Conservation (phyloP, 92 coral and sea anemone species). For the Virgularia gustaviana region DNA sequence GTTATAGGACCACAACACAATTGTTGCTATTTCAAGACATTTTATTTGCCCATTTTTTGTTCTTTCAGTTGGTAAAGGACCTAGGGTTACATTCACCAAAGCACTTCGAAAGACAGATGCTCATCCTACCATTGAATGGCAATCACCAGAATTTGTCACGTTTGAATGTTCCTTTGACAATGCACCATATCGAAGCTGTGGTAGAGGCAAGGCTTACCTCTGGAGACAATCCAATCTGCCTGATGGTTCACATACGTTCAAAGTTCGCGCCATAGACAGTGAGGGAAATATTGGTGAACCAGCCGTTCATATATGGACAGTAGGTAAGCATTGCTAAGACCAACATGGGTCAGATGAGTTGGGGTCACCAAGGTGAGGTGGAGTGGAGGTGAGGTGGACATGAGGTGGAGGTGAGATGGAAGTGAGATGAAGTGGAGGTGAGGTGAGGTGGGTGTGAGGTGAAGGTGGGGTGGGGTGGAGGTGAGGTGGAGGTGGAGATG, state of each 20-base stretch:
- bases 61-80: neutral
- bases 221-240: constrained; percentile 5
- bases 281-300: constrained; percentile 9
- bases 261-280: neutral
- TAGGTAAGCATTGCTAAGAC: too few species aligned
- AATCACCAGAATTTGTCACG: neutral
- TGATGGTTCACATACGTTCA: constrained; percentile 6
- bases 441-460: too few species aligned
- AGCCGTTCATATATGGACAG: constrained; percentile 8
- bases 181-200: constrained; percentile 1
- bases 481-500: too few species aligned
- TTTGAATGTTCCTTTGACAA: constrained; percentile 34
- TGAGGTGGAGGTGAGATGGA: too few species aligned
- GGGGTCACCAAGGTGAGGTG: too few species aligned
- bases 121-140: constrained; percentile 10
- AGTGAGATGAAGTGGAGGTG: too few species aligned
- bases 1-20: too few species aligned
- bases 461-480: too few species aligned
- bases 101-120: neutral
- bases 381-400: too few species aligned
- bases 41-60: too few species aligned
- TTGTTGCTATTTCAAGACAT: too few species aligned
- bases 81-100: neutral
- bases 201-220: neutral
- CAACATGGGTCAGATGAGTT: too few species aligned